phyloP scores from a whole-genome alignment of 2,797 vertebrate genomes.

The Coreius guichenoti region DNA sequence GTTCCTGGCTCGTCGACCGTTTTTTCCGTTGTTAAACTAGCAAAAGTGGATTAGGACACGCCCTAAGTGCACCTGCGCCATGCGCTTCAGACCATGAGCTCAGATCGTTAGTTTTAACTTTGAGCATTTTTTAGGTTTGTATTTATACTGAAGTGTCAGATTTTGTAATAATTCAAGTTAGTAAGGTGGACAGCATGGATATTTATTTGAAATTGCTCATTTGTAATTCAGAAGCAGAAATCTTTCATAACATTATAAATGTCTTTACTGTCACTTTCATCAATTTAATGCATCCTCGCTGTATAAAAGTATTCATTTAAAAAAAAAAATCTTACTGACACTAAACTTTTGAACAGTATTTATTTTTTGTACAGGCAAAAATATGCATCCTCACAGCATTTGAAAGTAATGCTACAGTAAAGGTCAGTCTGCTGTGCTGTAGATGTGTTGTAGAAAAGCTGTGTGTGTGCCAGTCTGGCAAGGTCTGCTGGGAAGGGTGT shows the following conservation, averaged over 20 bases:
- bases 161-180: background rate
- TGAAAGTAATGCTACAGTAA: background rate
- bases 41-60: no score
- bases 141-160: background rate
- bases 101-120: background rate
- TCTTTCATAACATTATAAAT: background rate
- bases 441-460: slow-evolving; percentile 23
- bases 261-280: background rate
- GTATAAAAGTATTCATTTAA: background rate
- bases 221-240: background rate
- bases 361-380: background rate
- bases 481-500: slow-evolving; percentile 59
- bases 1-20: no score
- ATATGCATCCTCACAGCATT: background rate
- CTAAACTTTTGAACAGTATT: background rate
- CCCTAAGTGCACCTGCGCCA: no score
- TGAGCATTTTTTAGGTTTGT: background rate
- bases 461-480: slow-evolving; percentile 29
- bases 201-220: background rate
- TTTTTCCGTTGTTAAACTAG: no score
- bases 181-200: background rate
- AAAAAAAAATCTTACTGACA: background rate
- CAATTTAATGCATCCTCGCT: no score
- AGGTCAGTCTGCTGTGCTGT: background rate
- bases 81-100: no score